Evolutionary conservation across 2,113 vertebrate species (phyloP).

Genomic region (Cebus imitator): DNA sequence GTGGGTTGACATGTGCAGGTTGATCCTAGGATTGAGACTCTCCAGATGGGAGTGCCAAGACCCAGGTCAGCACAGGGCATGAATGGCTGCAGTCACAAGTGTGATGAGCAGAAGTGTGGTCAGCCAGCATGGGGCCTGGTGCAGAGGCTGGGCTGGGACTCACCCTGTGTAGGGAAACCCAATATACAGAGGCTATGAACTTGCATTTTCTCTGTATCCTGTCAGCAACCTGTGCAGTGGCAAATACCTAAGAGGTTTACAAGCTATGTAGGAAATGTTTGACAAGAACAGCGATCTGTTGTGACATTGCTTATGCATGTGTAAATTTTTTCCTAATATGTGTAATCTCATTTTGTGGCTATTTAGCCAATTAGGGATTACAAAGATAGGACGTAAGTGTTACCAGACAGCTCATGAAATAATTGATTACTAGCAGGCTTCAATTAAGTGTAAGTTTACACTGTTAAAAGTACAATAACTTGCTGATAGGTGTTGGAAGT

Average conservation of each 20-base stretch:
- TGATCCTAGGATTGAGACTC: background rate
- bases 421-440: background rate
- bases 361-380: background rate
- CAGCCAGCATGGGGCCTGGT: rapidly evolving
- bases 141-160: background rate
- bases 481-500: background rate
- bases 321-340: background rate
- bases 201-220: background rate
- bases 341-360: background rate
- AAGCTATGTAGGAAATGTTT: background rate
- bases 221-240: background rate
- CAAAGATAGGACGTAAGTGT: background rate
- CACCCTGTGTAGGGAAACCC: rapidly evolving
- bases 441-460: background rate
- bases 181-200: rapidly evolving
- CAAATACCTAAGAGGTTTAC: background rate
- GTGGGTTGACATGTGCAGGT: background rate
- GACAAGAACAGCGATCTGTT: background rate
- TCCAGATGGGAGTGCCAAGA: background rate
- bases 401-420: background rate
- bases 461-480: background rate
- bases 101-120: too few relatives aligned
- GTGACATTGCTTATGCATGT: background rate
- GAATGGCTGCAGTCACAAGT: rapidly evolving
- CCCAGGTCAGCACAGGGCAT: background rate